Evolutionary conservation across 2,888 invertebrate genomes (phyloP).

Genomic region (Argyresthia goedartella): DNA sequence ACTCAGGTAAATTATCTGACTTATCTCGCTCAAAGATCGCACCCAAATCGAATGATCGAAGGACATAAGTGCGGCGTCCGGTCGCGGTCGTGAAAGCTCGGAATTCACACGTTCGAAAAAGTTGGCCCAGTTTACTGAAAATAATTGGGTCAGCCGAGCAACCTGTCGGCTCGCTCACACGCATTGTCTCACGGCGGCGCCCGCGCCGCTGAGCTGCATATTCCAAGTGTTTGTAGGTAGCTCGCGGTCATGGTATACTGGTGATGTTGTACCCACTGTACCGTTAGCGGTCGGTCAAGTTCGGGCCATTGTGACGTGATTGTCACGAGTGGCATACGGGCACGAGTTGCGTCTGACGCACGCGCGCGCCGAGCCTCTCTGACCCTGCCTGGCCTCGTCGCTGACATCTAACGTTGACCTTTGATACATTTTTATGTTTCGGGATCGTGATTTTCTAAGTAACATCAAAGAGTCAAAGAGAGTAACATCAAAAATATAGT

Average conservation of each 20-base stretch:
- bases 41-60: neutral
- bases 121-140: slow-evolving; percentile 40
- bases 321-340: slow-evolving; percentile 3
- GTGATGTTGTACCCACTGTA: slow-evolving; percentile 23
- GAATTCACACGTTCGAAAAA: slow-evolving; percentile 58
- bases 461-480: no score
- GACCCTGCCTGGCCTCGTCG: neutral
- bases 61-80: neutral
- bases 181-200: slow-evolving; percentile 53
- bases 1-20: neutral
- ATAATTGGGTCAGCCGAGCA: slow-evolving; percentile 68
- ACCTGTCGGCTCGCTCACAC: slow-evolving; percentile 57
- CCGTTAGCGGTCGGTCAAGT: slow-evolving; percentile 65
- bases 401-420: neutral
- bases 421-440: neutral
- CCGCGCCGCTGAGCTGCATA: slow-evolving; percentile 9
- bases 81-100: slow-evolving; percentile 39
- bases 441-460: neutral
- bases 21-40: no score
- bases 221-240: neutral
- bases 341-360: neutral
- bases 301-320: slow-evolving; percentile 53
- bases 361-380: neutral
- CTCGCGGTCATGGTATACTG: neutral
- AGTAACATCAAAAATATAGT: no score